Percentiles rank a stretch among this genome's conserved stretches.
Conservation (phyloP, 2,888 invertebrate species). For the Junonia oenone region DNA sequence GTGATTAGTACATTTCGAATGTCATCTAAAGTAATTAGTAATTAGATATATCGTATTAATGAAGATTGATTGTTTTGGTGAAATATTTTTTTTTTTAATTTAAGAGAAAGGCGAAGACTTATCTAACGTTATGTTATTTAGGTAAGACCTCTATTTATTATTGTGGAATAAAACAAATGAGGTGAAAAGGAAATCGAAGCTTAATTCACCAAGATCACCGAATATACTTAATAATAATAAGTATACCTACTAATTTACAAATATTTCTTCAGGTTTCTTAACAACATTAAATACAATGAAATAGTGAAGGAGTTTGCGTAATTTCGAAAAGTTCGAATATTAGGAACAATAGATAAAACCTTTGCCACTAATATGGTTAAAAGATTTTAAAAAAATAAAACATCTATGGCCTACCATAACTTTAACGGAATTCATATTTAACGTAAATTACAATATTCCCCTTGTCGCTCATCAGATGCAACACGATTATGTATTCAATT, state of each 20-base stretch:
- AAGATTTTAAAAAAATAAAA: not conserved
- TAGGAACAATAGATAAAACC: no score
- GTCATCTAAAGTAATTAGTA: not conserved
- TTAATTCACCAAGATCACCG: no score
- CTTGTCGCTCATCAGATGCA: constrained; percentile 52
- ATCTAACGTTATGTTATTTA: not conserved
- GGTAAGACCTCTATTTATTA: not conserved
- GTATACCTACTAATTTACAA: no score
- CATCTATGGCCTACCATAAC: constrained; percentile 3
- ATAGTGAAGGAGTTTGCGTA: no score
- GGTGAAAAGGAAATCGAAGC: no score
- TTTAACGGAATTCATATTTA: constrained; percentile 24
- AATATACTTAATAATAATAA: no score
- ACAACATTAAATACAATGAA: no score
- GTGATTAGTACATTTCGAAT: constrained; percentile 5
- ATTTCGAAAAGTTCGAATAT: no score
- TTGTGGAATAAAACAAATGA: not conserved
- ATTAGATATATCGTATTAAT: no score
- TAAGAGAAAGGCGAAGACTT: not conserved
- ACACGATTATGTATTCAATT: constrained; percentile 64
- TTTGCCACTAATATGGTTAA: no score
- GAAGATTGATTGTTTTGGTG: not conserved
- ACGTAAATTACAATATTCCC: constrained; percentile 35
- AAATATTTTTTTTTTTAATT: not conserved
- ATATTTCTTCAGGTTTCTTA: no score